phyloP scores from a whole-genome alignment of 2,113 vertebrate genomes.

The Onychostruthus taczanowskii region DNA sequence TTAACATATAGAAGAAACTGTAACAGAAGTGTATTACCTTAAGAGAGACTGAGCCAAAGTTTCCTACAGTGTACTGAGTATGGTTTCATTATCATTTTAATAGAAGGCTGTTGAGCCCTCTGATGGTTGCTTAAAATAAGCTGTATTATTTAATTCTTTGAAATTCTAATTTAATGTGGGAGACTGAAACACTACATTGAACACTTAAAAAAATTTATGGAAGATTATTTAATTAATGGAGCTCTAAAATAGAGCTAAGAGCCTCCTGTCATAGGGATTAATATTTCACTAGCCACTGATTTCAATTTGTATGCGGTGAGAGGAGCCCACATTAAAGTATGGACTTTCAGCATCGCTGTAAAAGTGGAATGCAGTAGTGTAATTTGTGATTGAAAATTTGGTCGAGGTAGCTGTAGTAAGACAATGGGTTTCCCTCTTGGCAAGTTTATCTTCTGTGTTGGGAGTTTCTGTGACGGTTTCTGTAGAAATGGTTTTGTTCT shows the following conservation, averaged over 20 bases:
- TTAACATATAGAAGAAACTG: not conserved
- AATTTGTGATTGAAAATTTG: not conserved
- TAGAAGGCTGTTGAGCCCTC: conserved; percentile 2
- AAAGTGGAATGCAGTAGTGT: not conserved
- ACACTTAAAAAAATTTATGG: not conserved
- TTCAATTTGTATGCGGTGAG: conserved; percentile 47
- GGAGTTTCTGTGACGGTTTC: not conserved
- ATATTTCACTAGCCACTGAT: not conserved
- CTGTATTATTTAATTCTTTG: conserved; percentile 21
- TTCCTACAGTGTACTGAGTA: not conserved
- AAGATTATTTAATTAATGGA: not conserved
- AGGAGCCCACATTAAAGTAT: conserved; percentile 16
- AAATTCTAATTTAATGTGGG: conserved; percentile 34
- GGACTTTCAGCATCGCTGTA: not conserved
- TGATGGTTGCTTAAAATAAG: conserved; percentile 52
- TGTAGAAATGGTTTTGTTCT: not conserved
- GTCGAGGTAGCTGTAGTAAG: not conserved
- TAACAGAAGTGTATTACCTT: not conserved
- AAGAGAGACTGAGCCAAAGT: conserved; percentile 29
- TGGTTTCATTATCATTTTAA: not conserved
- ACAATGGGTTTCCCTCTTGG: not conserved
- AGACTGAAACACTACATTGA: not conserved
- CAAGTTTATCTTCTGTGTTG: not conserved
- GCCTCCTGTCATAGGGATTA: not conserved
- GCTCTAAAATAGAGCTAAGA: not conserved